Conservation (phyloP, 2,888 invertebrate genomes). For the Drosophila seclusa region DNA sequence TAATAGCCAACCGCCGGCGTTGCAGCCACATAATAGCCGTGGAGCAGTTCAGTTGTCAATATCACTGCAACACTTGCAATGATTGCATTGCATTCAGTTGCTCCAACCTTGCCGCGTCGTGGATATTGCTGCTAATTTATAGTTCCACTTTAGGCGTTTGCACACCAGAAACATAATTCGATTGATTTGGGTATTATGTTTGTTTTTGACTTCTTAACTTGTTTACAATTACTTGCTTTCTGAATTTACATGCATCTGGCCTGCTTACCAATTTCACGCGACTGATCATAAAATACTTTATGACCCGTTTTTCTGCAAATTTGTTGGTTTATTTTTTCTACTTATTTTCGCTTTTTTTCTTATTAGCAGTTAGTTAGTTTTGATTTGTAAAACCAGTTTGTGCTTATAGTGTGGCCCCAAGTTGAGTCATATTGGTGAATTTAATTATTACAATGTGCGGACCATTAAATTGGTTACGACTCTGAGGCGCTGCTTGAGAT, state of each 20-base stretch:
- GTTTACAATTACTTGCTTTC: conserved; percentile 24
- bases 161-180: conserved; percentile 27
- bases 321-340: conserved; percentile 18
- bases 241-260: conserved; percentile 37
- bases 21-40: conserved; percentile 31
- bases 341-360: conserved; percentile 17
- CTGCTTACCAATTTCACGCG: conserved; percentile 57
- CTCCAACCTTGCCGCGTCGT: conserved; percentile 29
- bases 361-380: conserved; percentile 49
- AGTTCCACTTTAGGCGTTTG: conserved; percentile 45
- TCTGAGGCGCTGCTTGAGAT: conserved; percentile 35
- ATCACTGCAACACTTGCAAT: conserved; percentile 38
- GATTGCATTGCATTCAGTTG: conserved; percentile 32
- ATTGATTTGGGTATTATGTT: conserved; percentile 22
- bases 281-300: conserved; percentile 48
- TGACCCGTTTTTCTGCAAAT: conserved; percentile 36
- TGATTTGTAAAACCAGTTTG: conserved; percentile 53
- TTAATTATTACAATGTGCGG: conserved; percentile 54
- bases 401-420: conserved; percentile 30
- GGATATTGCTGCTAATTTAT: conserved; percentile 65
- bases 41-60: conserved; percentile 44
- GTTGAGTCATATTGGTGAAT: conserved; percentile 47
- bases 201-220: conserved; percentile 28
- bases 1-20: conserved; percentile 54
- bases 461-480: conserved; percentile 51